Evolutionary conservation across 2,888 invertebrate genomes (phyloP), one percentile per base, ranked within the genome.

Genomic region (Patella pellucida): DNA sequence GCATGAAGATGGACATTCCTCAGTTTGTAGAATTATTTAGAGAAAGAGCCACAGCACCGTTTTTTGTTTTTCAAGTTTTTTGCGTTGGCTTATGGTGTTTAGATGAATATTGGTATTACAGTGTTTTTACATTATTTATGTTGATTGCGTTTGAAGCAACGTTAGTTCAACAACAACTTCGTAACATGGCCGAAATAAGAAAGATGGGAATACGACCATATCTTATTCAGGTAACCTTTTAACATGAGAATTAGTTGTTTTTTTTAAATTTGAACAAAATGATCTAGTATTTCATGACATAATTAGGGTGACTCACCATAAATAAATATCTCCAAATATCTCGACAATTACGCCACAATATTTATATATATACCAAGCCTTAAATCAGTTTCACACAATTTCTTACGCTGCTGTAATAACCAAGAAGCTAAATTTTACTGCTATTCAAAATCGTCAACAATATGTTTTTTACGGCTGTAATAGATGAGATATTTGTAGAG

Each of bases 191-290:
- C 0, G 99, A 99, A 92, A 99, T 99, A 82, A 93, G 99, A 16
- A 98, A 98, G 92, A 99, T 99, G 99, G 99, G 99, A 3, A 99
- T 97, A 89, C 97, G 97, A 90, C 97, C 99, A 0, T 97, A 97
- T 89, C 93, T 94, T 83, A 95, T 99, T 81, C 93, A 94, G 92
- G 94, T 94, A 80, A 71, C 9, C 41, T 9, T 41, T 41, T 41
- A 41, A 41, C 9, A 41, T 0, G 1, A 1, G 41, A 41, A 27
- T 27, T 70, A 11, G 0, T 23, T 41, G 3, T 11, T 3, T 15
- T 16, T 4, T 71, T 54, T 3, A 0, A 3, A 27, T 4, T 31
- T n/a, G n/a, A n/a, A n/a, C n/a, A n/a, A n/a, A n/a, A n/a, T n/a
- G n/a, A n/a, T n/a, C n/a, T n/a, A n/a, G n/a, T n/a, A n/a, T n/a